Conservation (phyloP, 2,113 vertebrate species). For the Sclerurus mexicanus region DNA sequence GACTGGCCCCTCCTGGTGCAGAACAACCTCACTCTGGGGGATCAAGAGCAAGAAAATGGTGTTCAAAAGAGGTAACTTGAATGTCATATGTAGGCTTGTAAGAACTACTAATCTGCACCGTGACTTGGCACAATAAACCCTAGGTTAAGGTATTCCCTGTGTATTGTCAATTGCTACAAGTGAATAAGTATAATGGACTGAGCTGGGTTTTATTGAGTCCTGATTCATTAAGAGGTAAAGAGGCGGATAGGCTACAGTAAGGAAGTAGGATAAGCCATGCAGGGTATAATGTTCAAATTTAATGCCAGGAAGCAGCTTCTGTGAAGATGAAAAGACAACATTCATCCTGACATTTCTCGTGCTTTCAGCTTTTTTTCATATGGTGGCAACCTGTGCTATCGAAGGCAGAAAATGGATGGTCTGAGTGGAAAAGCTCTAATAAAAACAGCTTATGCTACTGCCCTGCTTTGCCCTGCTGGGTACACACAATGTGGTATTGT, state of each 20-base stretch:
- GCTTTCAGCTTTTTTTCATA: background rate
- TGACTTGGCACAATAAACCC: background rate
- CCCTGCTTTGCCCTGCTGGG: background rate
- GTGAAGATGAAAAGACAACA: slow-evolving; percentile 21
- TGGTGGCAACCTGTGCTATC: background rate
- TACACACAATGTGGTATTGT: background rate
- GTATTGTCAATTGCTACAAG: background rate
- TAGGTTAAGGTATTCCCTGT: background rate
- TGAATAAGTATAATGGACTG: background rate
- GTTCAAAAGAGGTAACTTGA: background rate
- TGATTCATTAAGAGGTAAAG: background rate
- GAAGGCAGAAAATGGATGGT: background rate
- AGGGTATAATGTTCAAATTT: background rate
- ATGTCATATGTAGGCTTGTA: background rate
- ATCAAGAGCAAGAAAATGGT: background rate
- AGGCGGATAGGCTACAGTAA: background rate
- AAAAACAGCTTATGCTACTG: background rate
- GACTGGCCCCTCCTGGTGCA: background rate
- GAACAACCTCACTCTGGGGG: background rate
- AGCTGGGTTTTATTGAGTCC: background rate
- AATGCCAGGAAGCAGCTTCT: background rate
- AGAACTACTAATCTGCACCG: background rate
- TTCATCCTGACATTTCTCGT: background rate
- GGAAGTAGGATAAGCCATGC: background rate
- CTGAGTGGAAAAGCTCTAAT: background rate